Conservation (phyloP, 2,888 invertebrate genomes). For the Cephonodes hylas region DNA sequence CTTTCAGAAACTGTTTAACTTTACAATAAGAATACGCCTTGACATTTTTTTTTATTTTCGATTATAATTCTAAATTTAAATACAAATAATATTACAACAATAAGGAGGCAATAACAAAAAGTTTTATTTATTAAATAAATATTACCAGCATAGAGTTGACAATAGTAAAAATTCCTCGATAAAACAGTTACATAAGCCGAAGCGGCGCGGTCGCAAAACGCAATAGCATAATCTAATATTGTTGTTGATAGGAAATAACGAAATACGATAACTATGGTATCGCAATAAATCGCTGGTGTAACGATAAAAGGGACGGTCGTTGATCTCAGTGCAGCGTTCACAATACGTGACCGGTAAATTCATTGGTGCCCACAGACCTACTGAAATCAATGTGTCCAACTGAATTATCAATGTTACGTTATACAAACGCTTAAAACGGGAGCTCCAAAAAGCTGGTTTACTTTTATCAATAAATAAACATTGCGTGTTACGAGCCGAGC, state of each 20-base stretch:
- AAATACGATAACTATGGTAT: conserved; percentile 32
- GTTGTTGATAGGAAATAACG: conserved; percentile 33
- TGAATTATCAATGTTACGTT: conserved; percentile 9
- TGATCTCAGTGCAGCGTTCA: conserved; percentile 46
- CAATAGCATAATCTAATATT: conserved; percentile 25
- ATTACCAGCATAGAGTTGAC: background rate
- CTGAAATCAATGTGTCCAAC: conserved; percentile 12
- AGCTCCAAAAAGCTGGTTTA: background rate
- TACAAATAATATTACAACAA: background rate
- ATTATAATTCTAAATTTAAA: background rate
- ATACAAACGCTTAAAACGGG: background rate
- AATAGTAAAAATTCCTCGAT: conserved; percentile 3
- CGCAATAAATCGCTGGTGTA: conserved; percentile 42
- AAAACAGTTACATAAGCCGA: conserved; percentile 14
- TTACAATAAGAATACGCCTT: no score
- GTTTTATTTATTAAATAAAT: background rate
- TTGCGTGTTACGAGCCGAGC: background rate
- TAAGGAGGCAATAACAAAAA: background rate
- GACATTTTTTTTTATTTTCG: background rate
- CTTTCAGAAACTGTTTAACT: no score
- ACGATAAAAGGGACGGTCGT: conserved; percentile 63
- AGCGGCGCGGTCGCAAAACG: conserved; percentile 11
- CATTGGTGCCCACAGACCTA: conserved; percentile 24
- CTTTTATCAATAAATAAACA: background rate
- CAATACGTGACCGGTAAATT: conserved; percentile 36